Evolutionary conservation across 1,140 invertebrate species (phyloP), one percentile per base, ranked within the genome.

Genomic region (Macrosteles quadrilineatus): DNA sequence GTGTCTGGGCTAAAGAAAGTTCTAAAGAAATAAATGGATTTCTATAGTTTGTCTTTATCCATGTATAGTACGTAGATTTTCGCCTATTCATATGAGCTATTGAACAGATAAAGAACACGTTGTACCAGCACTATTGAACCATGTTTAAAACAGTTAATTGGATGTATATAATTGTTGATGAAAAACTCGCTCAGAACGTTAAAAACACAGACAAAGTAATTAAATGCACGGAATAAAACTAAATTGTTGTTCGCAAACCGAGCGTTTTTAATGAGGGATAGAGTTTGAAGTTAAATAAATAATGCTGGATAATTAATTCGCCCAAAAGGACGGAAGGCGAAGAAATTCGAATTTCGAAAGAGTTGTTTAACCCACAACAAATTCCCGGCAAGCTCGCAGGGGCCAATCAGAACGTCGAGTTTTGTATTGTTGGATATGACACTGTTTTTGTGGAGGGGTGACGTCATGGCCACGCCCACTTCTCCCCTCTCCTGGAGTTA

Each of bases 381-480:
- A 19, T 21, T 19, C 47, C 47, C 47, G 47, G 47, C 47, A 19
- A 3, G 47, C 47, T 50, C 47, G 6, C 47, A 6, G 21, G 2
- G 47, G 47, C 47, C 47, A 50, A 50, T 50, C 47, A 50, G 14
- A 50, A 11, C 47, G 3, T 17, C n/a, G 47, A 50, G 21, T 36
- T 19, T n/a, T 50, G 47, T 50, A 50, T 50, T 50, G 47, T 50
- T 17, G 47, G 47, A 50, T 50, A 50, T 50, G 47, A 50, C 47
- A 50, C 47, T 50, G 47, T 50, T 50, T 6, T 17, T 50, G 47
- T 50, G 47, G 47, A 50, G 47, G 47, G 47, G 47, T 50, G 47
- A 50, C 47, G 47, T 50, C 47, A 50, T 50, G n/a, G 47, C 47
- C 47, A 17, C 47, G 47, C 47, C 47, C 47, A 4, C 47, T 50